phyloP scores from a whole-genome alignment of 2,797 vertebrate genomes.

The Lagorchestes hirsutus region DNA sequence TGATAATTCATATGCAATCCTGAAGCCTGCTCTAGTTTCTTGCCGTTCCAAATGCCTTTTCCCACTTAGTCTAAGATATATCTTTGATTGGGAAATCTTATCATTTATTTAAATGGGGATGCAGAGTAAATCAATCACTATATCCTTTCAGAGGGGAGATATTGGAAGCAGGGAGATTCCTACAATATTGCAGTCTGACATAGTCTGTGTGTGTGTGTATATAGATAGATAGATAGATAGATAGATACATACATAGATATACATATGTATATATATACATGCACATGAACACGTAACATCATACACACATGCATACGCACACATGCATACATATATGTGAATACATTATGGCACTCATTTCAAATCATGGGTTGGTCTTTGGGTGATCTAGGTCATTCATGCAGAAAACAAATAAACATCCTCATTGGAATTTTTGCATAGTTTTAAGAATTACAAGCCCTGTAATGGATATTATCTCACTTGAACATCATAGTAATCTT shows the following conservation, averaged over 20 bases:
- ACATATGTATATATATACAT: no score
- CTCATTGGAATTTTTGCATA: background rate
- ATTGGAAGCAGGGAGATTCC: background rate
- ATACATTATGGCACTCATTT: background rate
- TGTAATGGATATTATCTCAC: background rate
- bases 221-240: no score
- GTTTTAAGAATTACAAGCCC: background rate
- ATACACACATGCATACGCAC: background rate
- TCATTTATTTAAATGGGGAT: background rate
- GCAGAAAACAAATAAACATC: background rate
- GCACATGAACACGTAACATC: background rate
- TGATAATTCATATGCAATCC: background rate
- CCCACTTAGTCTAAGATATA: background rate
- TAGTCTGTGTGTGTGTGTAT: background rate
- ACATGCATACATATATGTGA: rapidly evolving
- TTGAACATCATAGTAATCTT: background rate
- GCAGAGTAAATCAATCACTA: background rate
- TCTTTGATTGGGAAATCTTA: background rate
- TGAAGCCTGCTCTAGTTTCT: background rate
- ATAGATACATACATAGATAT: no score
- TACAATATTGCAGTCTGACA: background rate
- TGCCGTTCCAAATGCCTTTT: background rate
- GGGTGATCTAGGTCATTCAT: background rate
- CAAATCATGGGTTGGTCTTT: background rate
- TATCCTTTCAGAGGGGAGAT: background rate